These are phyloP conservation scores for Reticulitermes lucifugus DNA, from an alignment of 2,888 invertebrate species.

Conservation along the genomic window DNA sequence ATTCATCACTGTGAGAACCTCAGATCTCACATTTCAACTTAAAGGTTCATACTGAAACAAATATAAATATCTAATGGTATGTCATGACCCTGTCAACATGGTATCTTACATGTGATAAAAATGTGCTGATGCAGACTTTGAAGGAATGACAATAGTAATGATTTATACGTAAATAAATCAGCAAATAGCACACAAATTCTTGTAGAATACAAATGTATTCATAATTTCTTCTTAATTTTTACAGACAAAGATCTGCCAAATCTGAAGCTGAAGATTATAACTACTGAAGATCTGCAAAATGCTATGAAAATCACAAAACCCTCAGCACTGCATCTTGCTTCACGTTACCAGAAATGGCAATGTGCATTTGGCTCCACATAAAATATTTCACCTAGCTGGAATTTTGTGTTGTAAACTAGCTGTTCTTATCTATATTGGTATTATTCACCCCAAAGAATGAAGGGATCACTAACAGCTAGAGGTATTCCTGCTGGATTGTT, in stretches of 20 bases:
- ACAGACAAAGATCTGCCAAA: slow-evolving; percentile 55
- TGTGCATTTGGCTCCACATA: slow-evolving; percentile 70
- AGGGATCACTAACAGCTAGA: too few relatives aligned
- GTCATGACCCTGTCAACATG: too few relatives aligned
- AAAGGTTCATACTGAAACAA: neutral
- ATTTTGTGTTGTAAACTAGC: neutral
- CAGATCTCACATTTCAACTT: neutral
- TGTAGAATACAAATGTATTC: too few relatives aligned
- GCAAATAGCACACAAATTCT: too few relatives aligned
- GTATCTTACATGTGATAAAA: too few relatives aligned
- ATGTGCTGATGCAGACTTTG: too few relatives aligned
- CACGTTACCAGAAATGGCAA: slow-evolving; percentile 74
- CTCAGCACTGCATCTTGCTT: slow-evolving; percentile 68
- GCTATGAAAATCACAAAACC: slow-evolving; percentile 71
- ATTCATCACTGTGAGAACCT: neutral
- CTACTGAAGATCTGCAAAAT: slow-evolving; percentile 64
- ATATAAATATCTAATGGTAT: neutral
- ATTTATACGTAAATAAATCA: too few relatives aligned
- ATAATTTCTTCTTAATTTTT: slow-evolving; percentile 19
- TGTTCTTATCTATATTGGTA: too few relatives aligned
- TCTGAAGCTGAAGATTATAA: slow-evolving; percentile 58
- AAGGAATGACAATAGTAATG: too few relatives aligned
- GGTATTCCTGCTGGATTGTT: too few relatives aligned
- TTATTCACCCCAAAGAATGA: too few relatives aligned
- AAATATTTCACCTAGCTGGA: slow-evolving; percentile 42